Base-by-base conservation (phyloP, 30 jellyfish, hydroid and myxozoan species). In the Hydractinia symbiolongicarpus region DNA sequence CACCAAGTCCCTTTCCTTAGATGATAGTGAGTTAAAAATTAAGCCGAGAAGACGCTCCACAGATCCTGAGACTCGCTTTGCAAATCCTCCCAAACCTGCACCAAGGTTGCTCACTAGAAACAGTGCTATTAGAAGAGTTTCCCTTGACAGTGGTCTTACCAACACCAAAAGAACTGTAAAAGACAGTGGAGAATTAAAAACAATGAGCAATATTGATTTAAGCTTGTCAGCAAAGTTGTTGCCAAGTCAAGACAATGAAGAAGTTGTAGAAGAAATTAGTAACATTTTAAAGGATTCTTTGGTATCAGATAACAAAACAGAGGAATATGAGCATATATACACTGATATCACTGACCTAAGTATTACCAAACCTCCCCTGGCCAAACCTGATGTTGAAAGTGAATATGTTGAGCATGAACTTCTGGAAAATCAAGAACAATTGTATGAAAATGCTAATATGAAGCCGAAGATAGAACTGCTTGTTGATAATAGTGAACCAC, bases 331-430 rank as follows among this genome's bases (percentile, higher is more conserved):
- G 11, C 87, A 79, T 54, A 61, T 79, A 16, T 79, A 79, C 49
- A 61, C 84, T 30, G 82, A 79, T 67, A 58, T 79, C 49, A 61
- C 84, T 30, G 82, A 79, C 61, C 16, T 79, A 13, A 61, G 53
- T 76, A 53, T 61, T 10, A 71, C 49, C 10, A 56, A 64, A 14
- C 77, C 54, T 5, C 7, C 67, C 15, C 40, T 49, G 19, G 21
- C 53, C 53, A 19, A 51, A n/a, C 58, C 50, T 5, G 84, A 55
- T 13, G 84, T 55, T 15, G 86, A 83, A 55, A 69, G 11, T 50
- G 80, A 54, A 66, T 88, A 67, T 55, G 95, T 73, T 53, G 72
- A 84, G 54, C 94, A 61, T 20, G 86, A 89, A 66, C 73, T 83
- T 67, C 78, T 83, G 54, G 94, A 89, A 19, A 77, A 81, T 58